phyloP scores from a whole-genome alignment of 2,797 vertebrate genomes.

The Propithecus perrieri region DNA sequence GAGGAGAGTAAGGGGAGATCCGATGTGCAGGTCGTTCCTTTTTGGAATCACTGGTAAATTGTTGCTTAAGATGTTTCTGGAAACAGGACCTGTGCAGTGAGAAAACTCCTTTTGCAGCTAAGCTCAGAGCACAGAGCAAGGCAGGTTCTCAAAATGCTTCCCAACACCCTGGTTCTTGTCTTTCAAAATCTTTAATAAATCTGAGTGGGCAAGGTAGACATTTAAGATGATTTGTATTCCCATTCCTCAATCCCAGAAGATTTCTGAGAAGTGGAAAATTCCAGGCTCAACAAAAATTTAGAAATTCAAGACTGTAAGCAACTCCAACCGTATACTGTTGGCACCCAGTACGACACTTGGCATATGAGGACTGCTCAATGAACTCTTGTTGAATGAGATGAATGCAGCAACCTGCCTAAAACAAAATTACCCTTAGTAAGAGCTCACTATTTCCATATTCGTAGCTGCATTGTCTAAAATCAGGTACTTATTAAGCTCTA shows the following conservation, averaged over 20 bases:
- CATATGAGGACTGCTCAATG: neutral
- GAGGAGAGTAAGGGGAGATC: neutral
- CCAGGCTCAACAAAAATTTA: neutral
- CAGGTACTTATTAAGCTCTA: neutral
- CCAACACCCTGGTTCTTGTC: neutral
- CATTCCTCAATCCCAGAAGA: neutral
- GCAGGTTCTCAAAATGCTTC: neutral
- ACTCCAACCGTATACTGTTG: neutral
- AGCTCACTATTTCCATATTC: neutral
- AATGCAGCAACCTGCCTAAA: neutral
- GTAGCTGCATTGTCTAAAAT: neutral
- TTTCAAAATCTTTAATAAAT: neutral
- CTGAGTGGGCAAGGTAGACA: neutral
- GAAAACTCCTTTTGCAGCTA: neutral
- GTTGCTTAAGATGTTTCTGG: neutral
- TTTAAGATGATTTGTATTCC: neutral
- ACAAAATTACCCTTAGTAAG: neutral
- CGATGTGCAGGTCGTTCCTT: neutral
- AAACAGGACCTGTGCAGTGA: neutral
- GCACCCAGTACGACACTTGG: neutral
- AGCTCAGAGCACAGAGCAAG: neutral
- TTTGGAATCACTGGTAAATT: neutral
- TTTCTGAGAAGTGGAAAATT: constrained; percentile 22
- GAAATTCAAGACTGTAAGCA: neutral
- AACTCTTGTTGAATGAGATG: neutral